Evolutionary conservation across 1,140 invertebrate species (phyloP).

Genomic region (Leguminivora glycinivorella): DNA sequence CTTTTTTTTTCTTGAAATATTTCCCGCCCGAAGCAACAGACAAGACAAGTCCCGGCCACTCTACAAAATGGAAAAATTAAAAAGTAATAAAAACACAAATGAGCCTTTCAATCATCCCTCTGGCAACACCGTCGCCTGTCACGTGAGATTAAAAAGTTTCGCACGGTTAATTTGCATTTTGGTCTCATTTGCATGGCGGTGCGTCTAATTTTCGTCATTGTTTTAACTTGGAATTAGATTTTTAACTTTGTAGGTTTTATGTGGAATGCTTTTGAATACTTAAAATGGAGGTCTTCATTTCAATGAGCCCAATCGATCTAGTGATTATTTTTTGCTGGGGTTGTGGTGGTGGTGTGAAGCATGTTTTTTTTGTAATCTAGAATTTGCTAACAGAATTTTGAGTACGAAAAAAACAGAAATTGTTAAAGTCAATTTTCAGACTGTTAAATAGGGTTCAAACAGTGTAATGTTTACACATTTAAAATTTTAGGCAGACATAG

Average conservation of each 20-base stretch:
- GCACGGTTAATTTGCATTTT: slow-evolving; percentile 77
- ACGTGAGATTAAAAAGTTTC: slow-evolving; percentile 79
- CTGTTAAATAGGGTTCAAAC: too few relatives aligned
- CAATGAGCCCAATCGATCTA: too few relatives aligned
- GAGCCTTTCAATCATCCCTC: slow-evolving; percentile 76
- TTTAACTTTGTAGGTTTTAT: slow-evolving; percentile 6
- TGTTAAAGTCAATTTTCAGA: too few relatives aligned
- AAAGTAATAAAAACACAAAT: slow-evolving; percentile 79
- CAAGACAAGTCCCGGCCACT: slow-evolving; percentile 31
- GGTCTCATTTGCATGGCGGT: slow-evolving; percentile 62
- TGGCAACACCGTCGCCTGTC: slow-evolving; percentile 59
- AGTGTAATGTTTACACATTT: too few relatives aligned
- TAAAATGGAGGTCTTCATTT: not conserved
- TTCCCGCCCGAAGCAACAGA: slow-evolving; percentile 19
- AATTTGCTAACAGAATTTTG: too few relatives aligned
- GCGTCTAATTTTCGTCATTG: slow-evolving; percentile 54
- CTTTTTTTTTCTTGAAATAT: not conserved
- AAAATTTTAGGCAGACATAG: too few relatives aligned
- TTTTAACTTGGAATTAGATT: slow-evolving; percentile 32
- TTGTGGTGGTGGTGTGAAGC: too few relatives aligned
- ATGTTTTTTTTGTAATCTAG: too few relatives aligned
- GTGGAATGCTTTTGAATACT: not conserved
- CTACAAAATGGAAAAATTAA: slow-evolving; percentile 72
- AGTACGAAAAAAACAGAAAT: too few relatives aligned
- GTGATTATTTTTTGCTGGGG: too few relatives aligned